Evolutionary conservation across 2,888 invertebrate species (phyloP).

Genomic region (Meliscaeva auricollis): DNA sequence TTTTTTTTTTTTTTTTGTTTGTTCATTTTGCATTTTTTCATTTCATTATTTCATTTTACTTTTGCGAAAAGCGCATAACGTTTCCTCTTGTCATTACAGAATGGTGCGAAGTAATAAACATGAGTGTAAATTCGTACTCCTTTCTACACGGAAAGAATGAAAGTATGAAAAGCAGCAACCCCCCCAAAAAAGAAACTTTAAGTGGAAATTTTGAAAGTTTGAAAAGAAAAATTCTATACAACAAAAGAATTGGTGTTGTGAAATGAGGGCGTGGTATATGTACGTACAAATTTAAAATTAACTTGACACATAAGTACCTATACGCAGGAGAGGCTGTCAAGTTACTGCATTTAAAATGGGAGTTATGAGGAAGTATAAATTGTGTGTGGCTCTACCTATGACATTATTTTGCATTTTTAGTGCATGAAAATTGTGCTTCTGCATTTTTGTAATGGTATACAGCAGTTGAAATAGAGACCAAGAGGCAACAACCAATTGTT

Average conservation of each 20-base stretch:
- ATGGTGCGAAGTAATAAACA: slow-evolving; percentile 74
- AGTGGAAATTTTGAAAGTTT: slow-evolving; percentile 29
- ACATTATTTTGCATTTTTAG: neutral
- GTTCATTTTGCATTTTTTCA: neutral
- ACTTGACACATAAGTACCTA: neutral
- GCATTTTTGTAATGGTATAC: neutral
- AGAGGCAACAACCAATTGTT: too few relatives aligned
- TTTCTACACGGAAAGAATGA: slow-evolving; percentile 61
- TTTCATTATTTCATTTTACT: slow-evolving; percentile 17
- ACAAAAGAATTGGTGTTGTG: slow-evolving; percentile 23
- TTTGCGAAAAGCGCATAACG: slow-evolving; percentile 57
- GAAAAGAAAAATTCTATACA: neutral
- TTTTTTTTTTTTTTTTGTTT: slow-evolving; percentile 19
- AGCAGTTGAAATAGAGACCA: too few relatives aligned
- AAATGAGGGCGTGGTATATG: neutral
- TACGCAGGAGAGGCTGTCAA: neutral
- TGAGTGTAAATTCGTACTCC: slow-evolving; percentile 59
- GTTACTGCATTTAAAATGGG: neutral
- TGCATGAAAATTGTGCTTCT: neutral
- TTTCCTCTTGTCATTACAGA: slow-evolving; percentile 73
- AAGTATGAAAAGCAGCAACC: neutral
- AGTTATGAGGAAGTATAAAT: slow-evolving; percentile 12
- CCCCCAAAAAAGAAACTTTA: neutral
- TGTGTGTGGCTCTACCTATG: neutral
- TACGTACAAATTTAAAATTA: slow-evolving; percentile 5